Evolutionary conservation across 1,140 invertebrate species (phyloP).

Genomic region (Pentalonia nigronervosa): DNA sequence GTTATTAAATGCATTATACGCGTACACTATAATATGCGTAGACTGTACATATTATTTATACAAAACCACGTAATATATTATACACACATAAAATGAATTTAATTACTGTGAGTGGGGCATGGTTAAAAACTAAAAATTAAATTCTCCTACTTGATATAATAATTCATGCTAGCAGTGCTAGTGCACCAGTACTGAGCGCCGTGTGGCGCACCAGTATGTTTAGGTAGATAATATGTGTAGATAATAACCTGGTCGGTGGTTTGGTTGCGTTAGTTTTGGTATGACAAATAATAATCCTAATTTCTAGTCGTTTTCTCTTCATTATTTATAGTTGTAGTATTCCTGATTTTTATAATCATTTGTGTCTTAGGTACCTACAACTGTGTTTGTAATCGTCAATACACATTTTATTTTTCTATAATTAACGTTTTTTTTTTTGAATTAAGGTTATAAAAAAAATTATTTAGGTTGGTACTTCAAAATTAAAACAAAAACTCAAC

Average conservation of each 20-base stretch:
- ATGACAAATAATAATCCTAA: background rate
- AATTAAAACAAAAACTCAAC: background rate
- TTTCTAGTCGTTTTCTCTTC: background rate
- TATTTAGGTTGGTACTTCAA: background rate
- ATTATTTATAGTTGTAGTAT: background rate
- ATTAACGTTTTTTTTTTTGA: too few relatives aligned
- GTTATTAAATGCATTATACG: background rate
- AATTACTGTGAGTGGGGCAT: conserved; percentile 14
- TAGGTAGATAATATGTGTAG: background rate
- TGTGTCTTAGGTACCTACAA: background rate
- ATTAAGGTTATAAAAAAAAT: background rate
- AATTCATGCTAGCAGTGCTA: background rate
- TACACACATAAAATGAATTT: background rate
- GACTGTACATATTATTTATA: background rate
- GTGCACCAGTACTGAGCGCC: background rate
- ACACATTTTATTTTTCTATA: too few relatives aligned
- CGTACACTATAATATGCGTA: background rate
- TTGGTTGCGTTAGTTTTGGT: background rate
- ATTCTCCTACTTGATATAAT: background rate
- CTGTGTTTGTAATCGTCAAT: background rate
- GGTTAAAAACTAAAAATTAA: conserved; percentile 41
- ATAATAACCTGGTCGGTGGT: background rate
- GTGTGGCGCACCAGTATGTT: background rate
- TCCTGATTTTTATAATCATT: background rate
- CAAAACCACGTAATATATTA: background rate